Evolutionary conservation across 2,888 invertebrate species (phyloP), one percentile per base, ranked within the genome.

Genomic region (Hirtodrosophila histrioides): DNA sequence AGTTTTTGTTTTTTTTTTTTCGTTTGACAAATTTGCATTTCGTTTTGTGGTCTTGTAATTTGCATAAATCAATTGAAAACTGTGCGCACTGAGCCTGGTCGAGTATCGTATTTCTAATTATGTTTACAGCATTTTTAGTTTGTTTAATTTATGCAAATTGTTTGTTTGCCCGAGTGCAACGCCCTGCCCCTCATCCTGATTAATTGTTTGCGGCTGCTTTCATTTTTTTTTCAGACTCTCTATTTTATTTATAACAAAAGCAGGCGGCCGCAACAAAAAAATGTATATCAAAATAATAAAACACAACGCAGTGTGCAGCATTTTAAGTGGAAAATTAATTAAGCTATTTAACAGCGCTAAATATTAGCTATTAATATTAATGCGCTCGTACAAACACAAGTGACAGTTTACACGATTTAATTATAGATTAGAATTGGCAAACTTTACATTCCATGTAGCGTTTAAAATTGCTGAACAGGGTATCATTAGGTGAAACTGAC

Each of bases 331-430:
- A 69, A 79, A 82, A 75, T 88, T 88, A 88, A 82, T 82, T 79
- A 88, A 75, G 67, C 84, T 39, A 72, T 86, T 75, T 69, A 82
- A 78, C 56, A 50, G 65, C 45, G 45, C 65, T 63, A 66, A 82
- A 71, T 86, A 86, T 81, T 67, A 70, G 87, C 82, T 62, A 83
- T 83, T 80, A 83, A 88, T 83, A 83, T 88, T 83, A 83, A 88
- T 88, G 88, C 50, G 36, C 36, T 58, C 67, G 61, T 60, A 65
- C 80, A 69, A 73, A 65, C 61, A 51, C 61, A 48, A 43, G 44
- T 65, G 60, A 49, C 66, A 67, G 60, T 61, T 80, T 83, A 83
- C 64, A 64, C 70, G 86, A 82, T 82, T 88, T 82, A 88, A 82
- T 83, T 86, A 86, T 83, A 83, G 88, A 86, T 83, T 83, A 78